These are phyloP conservation scores for Nymphalis polychloros DNA, from an alignment of 2,888 invertebrate genomes.

Conservation along the genomic window DNA sequence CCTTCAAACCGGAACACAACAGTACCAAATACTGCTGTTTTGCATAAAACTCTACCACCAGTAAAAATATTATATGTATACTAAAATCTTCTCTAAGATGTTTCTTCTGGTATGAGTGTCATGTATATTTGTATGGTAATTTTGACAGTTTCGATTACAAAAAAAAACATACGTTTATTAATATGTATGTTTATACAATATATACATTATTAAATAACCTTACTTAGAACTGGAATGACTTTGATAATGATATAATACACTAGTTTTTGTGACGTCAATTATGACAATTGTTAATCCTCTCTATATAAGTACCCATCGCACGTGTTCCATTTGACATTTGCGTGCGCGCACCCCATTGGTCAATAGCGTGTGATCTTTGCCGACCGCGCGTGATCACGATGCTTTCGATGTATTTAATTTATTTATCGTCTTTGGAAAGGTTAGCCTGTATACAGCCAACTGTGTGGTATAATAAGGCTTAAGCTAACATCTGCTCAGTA, in stretches of 20 bases:
- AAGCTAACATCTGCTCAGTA: conserved; percentile 26
- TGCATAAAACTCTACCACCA: no score
- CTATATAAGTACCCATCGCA: conserved; percentile 49
- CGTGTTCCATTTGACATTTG: conserved; percentile 72
- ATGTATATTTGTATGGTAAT: no score
- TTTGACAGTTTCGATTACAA: no score
- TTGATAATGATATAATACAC: no score
- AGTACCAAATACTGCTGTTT: no score
- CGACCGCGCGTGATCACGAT: conserved; percentile 39
- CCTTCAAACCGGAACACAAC: no score
- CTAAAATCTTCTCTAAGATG: no score
- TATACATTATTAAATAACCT: background rate
- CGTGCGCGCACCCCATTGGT: conserved; percentile 69
- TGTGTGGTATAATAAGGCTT: conserved; percentile 8
- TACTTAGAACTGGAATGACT: no score
- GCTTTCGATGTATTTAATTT: conserved; percentile 41
- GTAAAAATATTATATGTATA: no score
- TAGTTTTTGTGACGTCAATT: background rate
- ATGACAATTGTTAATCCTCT: conserved; percentile 46
- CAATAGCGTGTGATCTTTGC: conserved; percentile 63
- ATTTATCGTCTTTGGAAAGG: conserved; percentile 44
- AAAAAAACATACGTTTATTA: no score
- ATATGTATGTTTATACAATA: background rate
- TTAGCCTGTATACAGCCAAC: conserved; percentile 32
- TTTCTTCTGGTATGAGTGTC: no score